Conservation (phyloP, 2,888 invertebrate genomes). For the Acleris sparsana region DNA sequence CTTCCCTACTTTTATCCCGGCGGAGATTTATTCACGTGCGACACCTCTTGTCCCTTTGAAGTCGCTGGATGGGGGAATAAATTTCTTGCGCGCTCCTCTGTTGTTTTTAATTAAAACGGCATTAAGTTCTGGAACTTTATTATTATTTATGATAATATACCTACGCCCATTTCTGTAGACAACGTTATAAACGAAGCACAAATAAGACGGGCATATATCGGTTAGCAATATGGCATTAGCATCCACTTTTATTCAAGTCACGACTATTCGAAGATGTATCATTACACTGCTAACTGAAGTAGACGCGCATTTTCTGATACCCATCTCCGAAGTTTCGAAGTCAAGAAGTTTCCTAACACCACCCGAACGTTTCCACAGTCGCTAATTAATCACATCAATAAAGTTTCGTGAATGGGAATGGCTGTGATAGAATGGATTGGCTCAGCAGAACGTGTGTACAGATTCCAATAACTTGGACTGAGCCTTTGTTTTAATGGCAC, state of each 20-base stretch:
- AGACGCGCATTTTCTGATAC: conserved; percentile 25
- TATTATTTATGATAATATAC: conserved; percentile 46
- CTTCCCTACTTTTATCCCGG: conserved; percentile 68
- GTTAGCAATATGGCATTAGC: conserved; percentile 16
- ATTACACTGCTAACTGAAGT: conserved; percentile 20
- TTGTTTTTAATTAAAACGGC: conserved; percentile 78
- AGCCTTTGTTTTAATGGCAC: conserved; percentile 5
- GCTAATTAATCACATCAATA: conserved; percentile 29
- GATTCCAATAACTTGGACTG: background rate
- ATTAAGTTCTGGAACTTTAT: conserved; percentile 63
- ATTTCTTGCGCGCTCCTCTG: conserved; percentile 63
- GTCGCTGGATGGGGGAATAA: conserved; percentile 71
- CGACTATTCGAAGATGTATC: conserved; percentile 21
- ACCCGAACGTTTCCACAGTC: conserved; percentile 8
- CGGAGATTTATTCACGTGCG: conserved; percentile 73
- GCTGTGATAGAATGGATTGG: background rate
- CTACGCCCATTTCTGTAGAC: conserved; percentile 29
- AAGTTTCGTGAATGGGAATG: conserved; percentile 14
- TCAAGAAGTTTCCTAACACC: conserved; percentile 27
- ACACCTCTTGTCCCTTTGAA: conserved; percentile 79
- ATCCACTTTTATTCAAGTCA: conserved; percentile 30
- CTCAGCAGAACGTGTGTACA: background rate
- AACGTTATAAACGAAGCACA: conserved; percentile 13
- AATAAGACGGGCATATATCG: conserved; percentile 20
- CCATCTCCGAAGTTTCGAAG: conserved; percentile 24